These are phyloP conservation scores for Panthera uncia DNA, from an alignment of 2,113 vertebrate species.

Conservation along the genomic window DNA sequence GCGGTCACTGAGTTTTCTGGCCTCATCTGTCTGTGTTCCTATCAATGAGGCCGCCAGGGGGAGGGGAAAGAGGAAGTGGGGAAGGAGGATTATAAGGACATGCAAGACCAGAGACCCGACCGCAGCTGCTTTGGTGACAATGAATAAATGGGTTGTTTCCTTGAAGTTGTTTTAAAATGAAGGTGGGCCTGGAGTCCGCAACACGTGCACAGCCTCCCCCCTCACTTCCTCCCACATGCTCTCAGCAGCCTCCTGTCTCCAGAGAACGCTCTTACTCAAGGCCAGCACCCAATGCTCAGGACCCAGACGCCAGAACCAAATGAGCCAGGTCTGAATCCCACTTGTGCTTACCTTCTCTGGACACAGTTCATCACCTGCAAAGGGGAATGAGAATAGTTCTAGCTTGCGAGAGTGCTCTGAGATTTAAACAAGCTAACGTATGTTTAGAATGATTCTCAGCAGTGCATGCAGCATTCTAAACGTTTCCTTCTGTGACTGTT, in stretches of 20 bases:
- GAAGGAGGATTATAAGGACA: not conserved
- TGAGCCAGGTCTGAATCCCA: not conserved
- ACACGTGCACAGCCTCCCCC: not conserved
- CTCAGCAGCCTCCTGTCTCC: not conserved
- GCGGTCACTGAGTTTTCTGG: constrained; percentile 45
- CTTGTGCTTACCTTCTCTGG: not conserved
- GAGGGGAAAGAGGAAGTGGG: constrained; percentile 38
- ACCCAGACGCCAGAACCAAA: not conserved
- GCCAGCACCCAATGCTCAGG: not conserved
- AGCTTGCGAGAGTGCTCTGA: not conserved
- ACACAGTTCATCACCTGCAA: not conserved
- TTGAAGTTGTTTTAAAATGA: constrained; percentile 24
- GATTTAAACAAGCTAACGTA: not conserved
- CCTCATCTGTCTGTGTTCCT: constrained; percentile 13
- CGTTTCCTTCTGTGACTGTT: not conserved
- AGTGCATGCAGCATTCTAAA: no score
- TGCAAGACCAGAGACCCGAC: not conserved
- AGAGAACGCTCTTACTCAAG: not conserved
- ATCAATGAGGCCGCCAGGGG: not conserved
- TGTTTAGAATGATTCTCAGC: not conserved
- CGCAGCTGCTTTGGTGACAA: constrained; percentile 38
- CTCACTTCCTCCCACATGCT: not conserved
- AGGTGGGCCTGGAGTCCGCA: not conserved
- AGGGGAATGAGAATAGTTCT: not conserved
- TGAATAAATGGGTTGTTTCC: constrained; percentile 54